phyloP scores from a whole-genome alignment of 2,113 vertebrate genomes.

The Tragulus kanchil region DNA sequence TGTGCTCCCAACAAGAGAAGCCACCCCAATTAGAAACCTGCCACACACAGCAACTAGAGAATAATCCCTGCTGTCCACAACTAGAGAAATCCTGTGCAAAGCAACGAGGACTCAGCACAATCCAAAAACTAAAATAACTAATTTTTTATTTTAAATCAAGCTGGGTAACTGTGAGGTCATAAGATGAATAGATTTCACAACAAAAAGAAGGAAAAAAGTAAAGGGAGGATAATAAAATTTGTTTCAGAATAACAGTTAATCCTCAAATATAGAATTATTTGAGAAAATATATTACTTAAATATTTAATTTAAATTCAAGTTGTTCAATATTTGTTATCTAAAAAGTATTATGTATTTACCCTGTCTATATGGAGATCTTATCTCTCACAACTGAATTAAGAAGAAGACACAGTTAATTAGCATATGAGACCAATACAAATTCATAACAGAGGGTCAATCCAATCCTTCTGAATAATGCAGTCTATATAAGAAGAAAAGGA shows the following conservation, averaged over 20 bases:
- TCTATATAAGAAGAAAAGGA: conserved; percentile 42
- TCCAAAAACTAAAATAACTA: background rate
- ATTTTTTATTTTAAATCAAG: background rate
- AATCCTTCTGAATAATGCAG: conserved; percentile 52
- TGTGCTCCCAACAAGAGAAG: background rate
- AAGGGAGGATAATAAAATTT: background rate
- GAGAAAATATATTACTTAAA: background rate
- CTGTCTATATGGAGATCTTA: conserved; percentile 40
- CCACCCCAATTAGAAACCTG: background rate
- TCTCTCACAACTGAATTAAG: conserved; percentile 67
- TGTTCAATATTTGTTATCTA: conserved; percentile 45
- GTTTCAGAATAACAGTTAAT: background rate
- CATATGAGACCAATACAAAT: conserved; percentile 63
- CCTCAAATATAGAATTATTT: conserved; percentile 17
- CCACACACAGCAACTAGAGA: background rate
- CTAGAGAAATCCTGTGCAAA: background rate
- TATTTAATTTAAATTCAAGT: conserved; percentile 52
- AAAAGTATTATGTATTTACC: conserved; percentile 40
- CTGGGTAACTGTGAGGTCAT: background rate
- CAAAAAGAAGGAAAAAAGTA: background rate
- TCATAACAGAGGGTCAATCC: conserved; percentile 8
- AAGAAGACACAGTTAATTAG: conserved; percentile 60
- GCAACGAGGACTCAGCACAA: background rate
- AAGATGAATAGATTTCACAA: background rate
- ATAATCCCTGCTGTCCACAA: background rate